Evolutionary conservation across 2,113 vertebrate genomes (phyloP).

Genomic region (Coracopsis vasa): DNA sequence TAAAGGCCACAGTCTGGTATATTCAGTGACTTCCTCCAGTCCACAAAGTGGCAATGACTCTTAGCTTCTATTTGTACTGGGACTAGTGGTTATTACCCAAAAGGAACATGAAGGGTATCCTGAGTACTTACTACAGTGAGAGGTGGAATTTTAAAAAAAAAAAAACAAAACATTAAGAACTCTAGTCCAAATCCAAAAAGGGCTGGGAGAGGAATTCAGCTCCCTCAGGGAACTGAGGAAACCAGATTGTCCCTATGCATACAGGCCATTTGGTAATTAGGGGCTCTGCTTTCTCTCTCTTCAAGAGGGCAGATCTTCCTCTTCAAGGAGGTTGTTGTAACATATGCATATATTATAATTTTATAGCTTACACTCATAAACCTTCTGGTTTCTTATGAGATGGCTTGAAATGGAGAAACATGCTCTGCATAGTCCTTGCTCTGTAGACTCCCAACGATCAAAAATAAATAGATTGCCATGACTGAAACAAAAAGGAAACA

Average conservation of each 20-base stretch:
- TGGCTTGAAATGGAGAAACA: constrained; percentile 46
- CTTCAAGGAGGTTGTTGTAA: not conserved
- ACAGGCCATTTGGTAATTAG: not conserved
- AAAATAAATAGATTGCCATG: constrained; percentile 41
- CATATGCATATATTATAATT: not conserved
- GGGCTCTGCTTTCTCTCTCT: not conserved
- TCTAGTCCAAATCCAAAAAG: not conserved
- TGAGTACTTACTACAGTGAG: not conserved
- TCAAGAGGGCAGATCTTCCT: not conserved
- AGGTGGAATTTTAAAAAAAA: not conserved
- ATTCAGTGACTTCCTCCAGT: not conserved
- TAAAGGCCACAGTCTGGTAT: not conserved
- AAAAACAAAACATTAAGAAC: not conserved
- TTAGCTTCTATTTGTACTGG: not conserved
- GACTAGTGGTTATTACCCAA: not conserved
- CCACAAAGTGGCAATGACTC: not conserved
- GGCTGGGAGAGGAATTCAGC: not conserved
- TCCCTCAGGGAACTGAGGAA: not conserved
- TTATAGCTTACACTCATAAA: constrained; percentile 32
- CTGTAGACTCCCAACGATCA: constrained; percentile 47
- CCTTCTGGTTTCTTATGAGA: constrained; percentile 31
- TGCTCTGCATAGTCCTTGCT: constrained; percentile 25
- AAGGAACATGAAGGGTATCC: not conserved
- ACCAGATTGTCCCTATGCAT: constrained; percentile 16
- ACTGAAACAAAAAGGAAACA: constrained; percentile 44